Evolutionary conservation across 2,113 vertebrate species (phyloP), one percentile per base, ranked within the genome.

Genomic region (Cephalopholis sonnerati): DNA sequence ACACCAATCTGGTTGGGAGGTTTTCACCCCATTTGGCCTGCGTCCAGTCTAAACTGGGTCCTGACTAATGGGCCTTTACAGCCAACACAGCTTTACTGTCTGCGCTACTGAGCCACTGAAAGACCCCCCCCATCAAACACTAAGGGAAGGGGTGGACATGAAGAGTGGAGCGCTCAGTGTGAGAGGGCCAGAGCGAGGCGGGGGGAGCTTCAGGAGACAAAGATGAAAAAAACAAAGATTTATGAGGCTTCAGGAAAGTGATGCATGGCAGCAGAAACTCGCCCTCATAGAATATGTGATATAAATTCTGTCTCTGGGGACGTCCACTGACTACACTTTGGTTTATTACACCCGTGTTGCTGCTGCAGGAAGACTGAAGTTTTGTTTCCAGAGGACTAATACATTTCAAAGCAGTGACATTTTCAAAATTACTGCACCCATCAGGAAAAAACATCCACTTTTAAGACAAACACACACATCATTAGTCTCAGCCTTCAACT

Each of bases 21-120:
- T 54, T 61, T 73, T 58, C 58, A 53, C 57, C 73, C 48, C 57
- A 61, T 70, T 65, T 87, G 82, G 77, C 85, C 68, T 55, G 36
- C 7, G 5, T 70, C 73, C 85, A 85, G 77, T 0, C 39, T 64
- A n/a, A 78, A 89, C 59, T 16, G 51, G 80, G 85, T 82, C 77
- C 77, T 91, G 68, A 79, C 80, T 84, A 48, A 84, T 77, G 71
- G 70, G 59, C 18, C 66, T 63, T 68, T 59, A 71, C 74, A 89
- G 74, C 65, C 77, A 75, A 72, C 65, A 25, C 53, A 53, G 58
- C 59, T 85, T 81, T 64, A 64, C 32, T 66, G 81, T 65, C 69
- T 88, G 32, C 29, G 15, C 32, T 32, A 22, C 76, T 24, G 69
- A 78, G 61, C 65, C 69, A 71, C 12, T 81, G 71, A 82, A 69